Conservation (phyloP, 2,797 vertebrate genomes). For the Lithobates pipiens region DNA sequence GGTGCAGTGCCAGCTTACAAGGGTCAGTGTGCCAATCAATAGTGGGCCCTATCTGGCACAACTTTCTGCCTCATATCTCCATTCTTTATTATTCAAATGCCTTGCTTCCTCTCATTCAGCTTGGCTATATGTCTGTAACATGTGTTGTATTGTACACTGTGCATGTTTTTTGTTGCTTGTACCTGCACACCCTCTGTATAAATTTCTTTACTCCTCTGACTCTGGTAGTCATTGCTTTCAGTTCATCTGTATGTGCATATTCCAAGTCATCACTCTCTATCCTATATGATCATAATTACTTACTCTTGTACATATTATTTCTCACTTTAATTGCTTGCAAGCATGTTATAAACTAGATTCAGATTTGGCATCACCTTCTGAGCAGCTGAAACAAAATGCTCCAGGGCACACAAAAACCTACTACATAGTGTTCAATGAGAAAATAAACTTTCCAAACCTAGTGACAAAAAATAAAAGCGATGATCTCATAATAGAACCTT, state of each 20-base stretch:
- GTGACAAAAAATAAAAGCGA: no score
- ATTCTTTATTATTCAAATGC: not conserved
- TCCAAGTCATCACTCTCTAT: not conserved
- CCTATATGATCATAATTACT: not conserved
- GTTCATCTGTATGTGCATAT: not conserved
- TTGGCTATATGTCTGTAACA: not conserved
- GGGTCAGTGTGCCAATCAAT: constrained; percentile 86
- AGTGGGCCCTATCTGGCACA: constrained; percentile 67
- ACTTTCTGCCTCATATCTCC: constrained; percentile 61
- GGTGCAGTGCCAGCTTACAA: constrained; percentile 93
- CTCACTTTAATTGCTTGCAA: not conserved
- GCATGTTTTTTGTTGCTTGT: not conserved
- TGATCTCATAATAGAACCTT: no score
- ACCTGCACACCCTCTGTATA: not conserved
- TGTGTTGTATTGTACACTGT: not conserved
- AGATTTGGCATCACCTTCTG: not conserved
- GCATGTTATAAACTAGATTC: not conserved
- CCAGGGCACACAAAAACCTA: not conserved
- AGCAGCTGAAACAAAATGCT: not conserved
- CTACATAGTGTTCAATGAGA: not conserved
- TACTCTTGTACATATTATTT: not conserved
- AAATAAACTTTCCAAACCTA: no score
- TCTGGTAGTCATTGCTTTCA: not conserved
- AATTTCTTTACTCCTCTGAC: not conserved
- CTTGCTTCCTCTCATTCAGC: not conserved